Evolutionary conservation across 2,888 invertebrate genomes (phyloP), one percentile per base, ranked within the genome.

Genomic region (Oligia fasciuncula): DNA sequence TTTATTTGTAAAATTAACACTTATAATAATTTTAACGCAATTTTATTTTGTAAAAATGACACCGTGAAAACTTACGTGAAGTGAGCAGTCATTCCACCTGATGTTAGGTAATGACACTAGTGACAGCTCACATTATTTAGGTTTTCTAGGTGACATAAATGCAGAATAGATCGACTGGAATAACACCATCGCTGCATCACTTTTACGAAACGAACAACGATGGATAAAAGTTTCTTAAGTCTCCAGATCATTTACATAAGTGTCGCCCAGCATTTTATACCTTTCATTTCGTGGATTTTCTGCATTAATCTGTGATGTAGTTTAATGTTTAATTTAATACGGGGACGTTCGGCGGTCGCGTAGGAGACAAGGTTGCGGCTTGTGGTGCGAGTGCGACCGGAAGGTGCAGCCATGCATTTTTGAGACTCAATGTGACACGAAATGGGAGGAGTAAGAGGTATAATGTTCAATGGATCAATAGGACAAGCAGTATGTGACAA

Each of bases 331-430:
- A 72, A 78, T 78, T 77, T 84, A 77, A 83, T 78, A 78, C 86
- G 63, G 84, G 83, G 78, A 83, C 84, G 73, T 86, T 77, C 73
- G 73, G 54, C 49, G 83, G 73, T 57, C 17, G 86, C 73, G 73
- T 82, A 77, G 66, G 78, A 86, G 71, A 68, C 83, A 86, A 84
- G 84, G 84, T 79, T 84, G 86, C 4, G 86, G 83, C 62, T 83
- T 83, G 84, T 62, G 86, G 84, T 73, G 83, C 40, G 60, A 78
- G 84, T 67, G 83, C n/a, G 51, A 83, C 86, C 71, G 84, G 49
- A 86, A 78, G 86, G 71, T 74, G 73, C 67, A 77, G 46, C 71
- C 71, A 78, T 86, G 86, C 86, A 78, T 72, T 84, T 86, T 84
- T 83, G 62, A 83, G 49, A 46, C 35, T 23, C 0, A n/a, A 23